These are phyloP conservation scores for Antheraea yamamai DNA, from an alignment of 2,888 invertebrate species.

Conservation along the genomic window DNA sequence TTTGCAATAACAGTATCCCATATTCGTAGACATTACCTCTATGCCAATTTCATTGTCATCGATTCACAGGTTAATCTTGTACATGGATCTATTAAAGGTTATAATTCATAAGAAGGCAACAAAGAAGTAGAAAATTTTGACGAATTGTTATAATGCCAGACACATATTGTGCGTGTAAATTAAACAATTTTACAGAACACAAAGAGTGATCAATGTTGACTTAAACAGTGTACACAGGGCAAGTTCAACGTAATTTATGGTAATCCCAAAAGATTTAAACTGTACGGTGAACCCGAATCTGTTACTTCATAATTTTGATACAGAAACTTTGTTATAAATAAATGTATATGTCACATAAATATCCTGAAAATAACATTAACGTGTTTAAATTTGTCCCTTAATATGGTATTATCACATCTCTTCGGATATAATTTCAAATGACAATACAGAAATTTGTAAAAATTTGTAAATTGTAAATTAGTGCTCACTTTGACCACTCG, in stretches of 20 bases:
- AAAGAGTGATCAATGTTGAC: slow-evolving; percentile 9
- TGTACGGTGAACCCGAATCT: slow-evolving; percentile 9
- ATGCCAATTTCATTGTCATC: no score
- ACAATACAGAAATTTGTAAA: no score
- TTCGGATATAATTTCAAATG: no score
- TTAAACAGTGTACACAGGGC: slow-evolving; percentile 12
- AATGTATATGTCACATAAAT: background rate
- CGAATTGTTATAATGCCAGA: background rate
- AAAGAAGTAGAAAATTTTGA: background rate
- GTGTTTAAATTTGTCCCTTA: background rate
- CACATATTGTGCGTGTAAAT: background rate
- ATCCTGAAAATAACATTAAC: background rate
- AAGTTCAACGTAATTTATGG: slow-evolving; percentile 33
- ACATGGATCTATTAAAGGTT: no score
- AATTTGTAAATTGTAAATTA: no score
- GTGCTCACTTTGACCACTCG: no score
- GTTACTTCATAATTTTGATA: slow-evolving; percentile 13
- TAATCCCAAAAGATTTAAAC: slow-evolving; percentile 30
- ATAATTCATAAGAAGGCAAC: background rate
- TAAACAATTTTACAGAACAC: background rate
- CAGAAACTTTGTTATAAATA: background rate
- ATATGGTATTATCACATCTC: background rate
- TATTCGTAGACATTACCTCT: no score
- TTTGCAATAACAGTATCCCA: no score
- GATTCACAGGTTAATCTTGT: no score